Percentiles rank a stretch among this genome's conserved stretches.
These are phyloP conservation scores for Myopa tessellatipennis DNA, from an alignment of 2,888 invertebrate genomes.

Conservation along the genomic window DNA sequence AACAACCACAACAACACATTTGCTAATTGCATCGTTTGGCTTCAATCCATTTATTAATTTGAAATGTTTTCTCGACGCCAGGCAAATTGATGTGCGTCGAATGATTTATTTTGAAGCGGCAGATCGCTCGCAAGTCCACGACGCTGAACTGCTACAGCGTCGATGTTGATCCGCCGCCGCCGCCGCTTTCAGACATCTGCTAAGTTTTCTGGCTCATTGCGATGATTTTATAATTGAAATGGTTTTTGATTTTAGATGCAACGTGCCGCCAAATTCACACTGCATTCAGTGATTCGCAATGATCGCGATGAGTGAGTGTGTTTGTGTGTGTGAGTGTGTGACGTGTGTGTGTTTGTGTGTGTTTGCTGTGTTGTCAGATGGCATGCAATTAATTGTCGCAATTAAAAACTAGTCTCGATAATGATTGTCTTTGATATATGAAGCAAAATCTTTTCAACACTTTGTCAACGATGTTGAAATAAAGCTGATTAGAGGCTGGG, in stretches of 20 bases:
- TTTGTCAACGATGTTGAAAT: neutral
- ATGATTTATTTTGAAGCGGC: slow-evolving; percentile 30
- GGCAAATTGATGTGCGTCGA: slow-evolving; percentile 34
- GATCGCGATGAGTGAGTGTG: neutral
- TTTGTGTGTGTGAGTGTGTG: neutral
- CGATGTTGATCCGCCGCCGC: neutral
- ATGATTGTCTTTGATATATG: neutral
- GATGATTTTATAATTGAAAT: slow-evolving; percentile 24
- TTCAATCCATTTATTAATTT: slow-evolving; percentile 58
- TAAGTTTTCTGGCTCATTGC: slow-evolving; percentile 11
- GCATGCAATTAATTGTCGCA: slow-evolving; percentile 18
- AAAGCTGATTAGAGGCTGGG: neutral
- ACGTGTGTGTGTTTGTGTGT: neutral
- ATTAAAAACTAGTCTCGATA: slow-evolving; percentile 12
- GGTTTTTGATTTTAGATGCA: slow-evolving; percentile 8
- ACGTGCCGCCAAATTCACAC: neutral
- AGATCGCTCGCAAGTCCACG: neutral
- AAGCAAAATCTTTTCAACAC: neutral
- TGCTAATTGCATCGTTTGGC: slow-evolving; percentile 63
- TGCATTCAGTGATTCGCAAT: neutral
- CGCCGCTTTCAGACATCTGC: slow-evolving; percentile 24
- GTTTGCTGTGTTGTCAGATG: neutral
- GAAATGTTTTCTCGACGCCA: slow-evolving; percentile 30
- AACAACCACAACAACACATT: slow-evolving; percentile 42
- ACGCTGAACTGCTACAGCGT: neutral